These are phyloP conservation scores for Pyrocephalus nanus DNA, from an alignment of 2,797 vertebrate species.

Conservation along the genomic window DNA sequence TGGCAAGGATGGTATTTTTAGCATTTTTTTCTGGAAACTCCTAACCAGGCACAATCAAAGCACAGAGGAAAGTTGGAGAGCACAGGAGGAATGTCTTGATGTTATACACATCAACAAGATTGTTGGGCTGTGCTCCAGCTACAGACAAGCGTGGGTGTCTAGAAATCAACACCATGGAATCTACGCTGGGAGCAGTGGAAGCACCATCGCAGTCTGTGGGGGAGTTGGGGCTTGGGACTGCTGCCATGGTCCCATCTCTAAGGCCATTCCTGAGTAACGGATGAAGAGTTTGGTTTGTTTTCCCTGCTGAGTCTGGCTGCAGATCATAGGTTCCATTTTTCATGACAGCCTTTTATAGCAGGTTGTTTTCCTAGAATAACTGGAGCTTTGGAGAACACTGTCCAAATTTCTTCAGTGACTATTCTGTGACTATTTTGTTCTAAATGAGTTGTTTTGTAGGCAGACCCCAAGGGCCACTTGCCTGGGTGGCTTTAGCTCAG, in stretches of 20 bases:
- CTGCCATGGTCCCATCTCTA: neutral
- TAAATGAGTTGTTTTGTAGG: slow-evolving; percentile 33
- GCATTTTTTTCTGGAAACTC: slow-evolving; percentile 12
- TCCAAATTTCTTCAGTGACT: neutral
- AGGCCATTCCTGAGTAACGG: neutral
- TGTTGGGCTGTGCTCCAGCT: slow-evolving; percentile 15
- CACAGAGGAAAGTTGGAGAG: neutral
- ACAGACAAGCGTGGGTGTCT: neutral
- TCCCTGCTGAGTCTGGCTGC: neutral
- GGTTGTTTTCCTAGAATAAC: neutral
- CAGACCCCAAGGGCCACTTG: slow-evolving; percentile 18
- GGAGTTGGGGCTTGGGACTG: neutral
- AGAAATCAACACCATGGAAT: neutral
- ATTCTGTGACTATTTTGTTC: neutral
- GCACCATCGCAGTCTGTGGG: fast-evolving
- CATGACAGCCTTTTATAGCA: neutral
- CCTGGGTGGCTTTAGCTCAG: neutral
- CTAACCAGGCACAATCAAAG: neutral
- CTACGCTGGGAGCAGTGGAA: neutral
- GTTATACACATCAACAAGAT: neutral
- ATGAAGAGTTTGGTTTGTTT: neutral
- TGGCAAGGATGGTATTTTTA: neutral
- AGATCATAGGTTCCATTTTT: neutral
- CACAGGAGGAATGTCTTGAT: neutral
- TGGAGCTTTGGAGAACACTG: neutral